Evolutionary conservation across 1,140 invertebrate genomes (phyloP).

Genomic region (Euwallacea fornicatus): DNA sequence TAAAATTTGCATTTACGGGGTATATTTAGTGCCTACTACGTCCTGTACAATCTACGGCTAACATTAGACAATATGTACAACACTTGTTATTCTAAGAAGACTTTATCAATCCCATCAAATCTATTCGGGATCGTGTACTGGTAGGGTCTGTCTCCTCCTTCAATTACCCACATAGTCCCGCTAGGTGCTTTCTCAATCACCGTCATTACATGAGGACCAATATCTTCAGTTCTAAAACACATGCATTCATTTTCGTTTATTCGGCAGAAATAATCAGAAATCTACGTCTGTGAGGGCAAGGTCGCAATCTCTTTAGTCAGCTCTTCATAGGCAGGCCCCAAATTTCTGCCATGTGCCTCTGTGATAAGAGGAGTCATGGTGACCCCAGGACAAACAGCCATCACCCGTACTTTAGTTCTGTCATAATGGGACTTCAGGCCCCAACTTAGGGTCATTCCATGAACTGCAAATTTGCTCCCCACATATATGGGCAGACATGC

Average conservation of each 20-base stretch:
- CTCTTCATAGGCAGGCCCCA: slow-evolving; percentile 11
- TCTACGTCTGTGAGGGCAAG: neutral
- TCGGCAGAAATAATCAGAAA: neutral
- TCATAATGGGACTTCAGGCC: slow-evolving; percentile 38
- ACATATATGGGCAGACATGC: slow-evolving; percentile 41
- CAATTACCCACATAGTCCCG: neutral
- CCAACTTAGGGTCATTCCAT: slow-evolving; percentile 41
- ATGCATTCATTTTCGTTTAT: no score
- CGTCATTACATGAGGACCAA: neutral
- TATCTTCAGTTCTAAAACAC: slow-evolving; percentile 3
- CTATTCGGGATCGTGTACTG: neutral
- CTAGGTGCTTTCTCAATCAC: neutral
- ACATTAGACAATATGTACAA: no score
- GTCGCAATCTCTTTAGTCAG: neutral
- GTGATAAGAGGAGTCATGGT: slow-evolving; percentile 44
- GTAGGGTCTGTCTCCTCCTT: neutral
- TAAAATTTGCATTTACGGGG: no score
- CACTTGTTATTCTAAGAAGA: no score
- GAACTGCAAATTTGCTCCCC: slow-evolving; percentile 44
- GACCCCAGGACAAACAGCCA: slow-evolving; percentile 50
- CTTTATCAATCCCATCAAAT: neutral
- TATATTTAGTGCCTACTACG: no score
- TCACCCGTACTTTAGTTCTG: slow-evolving; percentile 46
- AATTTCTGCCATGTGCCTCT: neutral
- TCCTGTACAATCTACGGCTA: no score